Evolutionary conservation across 2,797 vertebrate species (phyloP).

Genomic region (Eospalax fontanierii): DNA sequence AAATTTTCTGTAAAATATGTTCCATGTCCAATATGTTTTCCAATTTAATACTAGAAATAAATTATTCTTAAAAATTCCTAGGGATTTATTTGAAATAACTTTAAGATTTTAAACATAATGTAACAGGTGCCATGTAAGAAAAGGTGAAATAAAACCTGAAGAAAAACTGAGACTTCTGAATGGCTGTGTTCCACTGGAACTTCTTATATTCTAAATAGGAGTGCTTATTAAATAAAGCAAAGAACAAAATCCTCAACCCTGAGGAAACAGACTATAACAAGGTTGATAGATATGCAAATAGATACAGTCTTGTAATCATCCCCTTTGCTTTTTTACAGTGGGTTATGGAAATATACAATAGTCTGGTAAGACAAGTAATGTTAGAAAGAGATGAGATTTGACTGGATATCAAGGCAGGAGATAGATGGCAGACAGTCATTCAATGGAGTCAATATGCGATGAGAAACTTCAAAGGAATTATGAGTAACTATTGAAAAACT

Average conservation of each 20-base stretch:
- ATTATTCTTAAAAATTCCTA: slow-evolving; percentile 34
- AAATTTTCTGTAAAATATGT: slow-evolving; percentile 34
- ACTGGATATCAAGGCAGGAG: not conserved
- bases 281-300: not conserved
- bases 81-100: slow-evolving; percentile 15
- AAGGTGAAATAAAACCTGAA: not conserved
- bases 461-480: not conserved
- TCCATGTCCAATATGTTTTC: not conserved
- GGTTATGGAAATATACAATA: not conserved
- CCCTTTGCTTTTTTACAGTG: not conserved
- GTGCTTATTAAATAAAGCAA: slow-evolving; percentile 5
- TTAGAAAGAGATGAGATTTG: slow-evolving; percentile 11
- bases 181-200: not conserved
- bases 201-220: not conserved
- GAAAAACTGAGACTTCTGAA: not conserved
- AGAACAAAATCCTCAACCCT: not conserved
- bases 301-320: not conserved
- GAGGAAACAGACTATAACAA: slow-evolving; percentile 14
- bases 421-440: slow-evolving; percentile 10
- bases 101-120: slow-evolving; percentile 48
- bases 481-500: not conserved
- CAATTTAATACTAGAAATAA: not conserved
- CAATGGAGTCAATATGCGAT: not conserved
- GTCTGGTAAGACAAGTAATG: not conserved
- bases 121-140: not conserved